Evolutionary conservation across 2,797 vertebrate genomes (phyloP), one percentile per base, ranked within the genome.

Genomic region (Bovichtus variegatus): DNA sequence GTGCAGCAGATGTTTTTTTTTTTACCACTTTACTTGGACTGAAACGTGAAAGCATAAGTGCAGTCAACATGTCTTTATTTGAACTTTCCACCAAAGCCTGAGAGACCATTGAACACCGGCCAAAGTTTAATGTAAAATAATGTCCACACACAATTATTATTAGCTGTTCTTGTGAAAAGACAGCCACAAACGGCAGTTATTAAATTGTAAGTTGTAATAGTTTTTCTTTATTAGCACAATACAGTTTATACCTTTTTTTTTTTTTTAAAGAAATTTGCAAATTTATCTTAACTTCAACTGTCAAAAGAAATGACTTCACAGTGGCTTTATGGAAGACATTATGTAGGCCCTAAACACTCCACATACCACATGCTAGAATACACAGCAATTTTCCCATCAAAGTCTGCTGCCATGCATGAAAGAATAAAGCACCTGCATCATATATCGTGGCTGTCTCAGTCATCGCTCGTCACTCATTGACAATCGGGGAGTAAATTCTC

Each of bases 1-100:
- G 10, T 47, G 43, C 50, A 82, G 59, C 91, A 91, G 62, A 93
- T 90, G 91, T n/a, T n/a, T n/a, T n/a, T 51, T 81, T 63, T 73
- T 70, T 47, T 84, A 64, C 60, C 34, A 8, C 44, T 73, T 84
- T 72, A 38, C 60, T 76, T 68, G 34, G 65, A 74, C 74, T 66
- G 38, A 76, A 78, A 83, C 38, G 57, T 53, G 58, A 83, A 87
- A 58, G 54, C 38, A 21, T 67, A 67, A 76, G 79, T 65, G 51
- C 65, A 73, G 72, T 69, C 76, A 83, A 58, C 74, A 78, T 78
- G 51, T 86, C 78, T 91, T 76, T 72, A 76, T 88, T 81, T 74
- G 43, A 85, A 59, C 65, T 72, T 59, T 88, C 46, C 76, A 59
- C 65, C 18, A 34, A 73, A 83, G 51, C 68, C 71, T 2, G 16